These are phyloP conservation scores for Timema cristinae DNA, from an alignment of 2,888 invertebrate genomes.

Conservation along the genomic window DNA sequence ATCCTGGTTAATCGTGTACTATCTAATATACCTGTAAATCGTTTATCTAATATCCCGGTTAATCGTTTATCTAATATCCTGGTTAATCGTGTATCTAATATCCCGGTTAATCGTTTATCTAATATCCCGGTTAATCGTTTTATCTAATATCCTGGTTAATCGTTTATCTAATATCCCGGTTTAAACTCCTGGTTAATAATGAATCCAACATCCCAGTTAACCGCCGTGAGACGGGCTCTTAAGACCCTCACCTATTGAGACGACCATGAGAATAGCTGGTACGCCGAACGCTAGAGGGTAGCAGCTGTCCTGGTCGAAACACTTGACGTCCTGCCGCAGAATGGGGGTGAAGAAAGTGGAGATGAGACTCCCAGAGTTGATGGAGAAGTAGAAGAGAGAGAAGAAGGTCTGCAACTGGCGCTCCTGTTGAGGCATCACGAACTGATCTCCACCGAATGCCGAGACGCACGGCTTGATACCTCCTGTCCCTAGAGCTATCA, in stretches of 20 bases:
- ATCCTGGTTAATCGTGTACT: no score
- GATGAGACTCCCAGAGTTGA: constrained; percentile 84
- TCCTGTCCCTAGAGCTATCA: constrained; percentile 87
- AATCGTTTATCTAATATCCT: no score
- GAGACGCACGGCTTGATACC: constrained; percentile 96
- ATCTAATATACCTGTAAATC: no score
- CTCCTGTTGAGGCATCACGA: constrained; percentile 74
- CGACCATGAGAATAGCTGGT: constrained; percentile 79
- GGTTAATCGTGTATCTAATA: no score
- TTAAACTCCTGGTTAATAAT: no score
- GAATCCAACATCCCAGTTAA: no score
- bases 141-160: no score
- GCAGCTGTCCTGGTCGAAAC: constrained; percentile 72
- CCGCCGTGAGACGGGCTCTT: no score
- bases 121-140: no score
- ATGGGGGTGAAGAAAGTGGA: constrained; percentile 87
- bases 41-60: no score
- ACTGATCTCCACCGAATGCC: constrained; percentile 95
- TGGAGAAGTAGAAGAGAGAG: constrained; percentile 91
- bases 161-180: no score
- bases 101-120: no score
- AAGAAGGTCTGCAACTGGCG: constrained; percentile 79
- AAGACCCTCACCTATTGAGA: constrained; percentile 75
- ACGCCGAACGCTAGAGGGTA: constrained; percentile 86
- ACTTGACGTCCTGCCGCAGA: constrained; percentile 71